Percentiles rank a stretch among this genome's conserved stretches.
Conservation (phyloP, 2,113 vertebrate species). For the Pelusios castaneus region DNA sequence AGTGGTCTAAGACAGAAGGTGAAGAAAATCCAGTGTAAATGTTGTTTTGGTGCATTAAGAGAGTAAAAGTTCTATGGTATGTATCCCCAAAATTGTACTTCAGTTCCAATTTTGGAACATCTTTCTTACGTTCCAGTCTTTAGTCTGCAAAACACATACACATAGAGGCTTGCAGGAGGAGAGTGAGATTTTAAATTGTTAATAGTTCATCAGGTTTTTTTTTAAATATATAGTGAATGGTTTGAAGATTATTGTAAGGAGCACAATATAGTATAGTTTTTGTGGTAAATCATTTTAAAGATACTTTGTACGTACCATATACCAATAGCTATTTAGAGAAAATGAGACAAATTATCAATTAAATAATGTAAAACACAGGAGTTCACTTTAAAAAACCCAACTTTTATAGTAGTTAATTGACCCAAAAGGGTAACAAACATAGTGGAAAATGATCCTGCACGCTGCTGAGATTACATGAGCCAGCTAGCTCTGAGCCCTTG, state of each 20-base stretch:
- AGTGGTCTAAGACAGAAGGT: background rate
- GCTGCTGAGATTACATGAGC: background rate
- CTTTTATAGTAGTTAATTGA: background rate
- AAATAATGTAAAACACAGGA: rapidly evolving
- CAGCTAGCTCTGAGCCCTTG: background rate
- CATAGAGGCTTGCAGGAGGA: background rate
- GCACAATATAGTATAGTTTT: background rate
- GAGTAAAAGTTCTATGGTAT: background rate
- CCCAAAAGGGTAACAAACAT: background rate
- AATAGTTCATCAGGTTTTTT: background rate
- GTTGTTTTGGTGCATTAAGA: background rate
- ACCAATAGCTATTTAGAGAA: background rate
- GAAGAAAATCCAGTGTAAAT: background rate
- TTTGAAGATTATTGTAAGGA: background rate
- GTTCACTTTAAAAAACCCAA: rapidly evolving
- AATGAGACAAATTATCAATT: background rate
- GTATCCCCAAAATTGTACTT: background rate
- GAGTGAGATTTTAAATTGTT: background rate
- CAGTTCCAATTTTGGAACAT: background rate
- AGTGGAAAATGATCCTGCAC: background rate
- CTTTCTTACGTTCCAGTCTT: background rate
- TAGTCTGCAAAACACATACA: background rate
- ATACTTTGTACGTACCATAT: background rate
- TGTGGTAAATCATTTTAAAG: background rate
- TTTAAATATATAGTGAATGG: background rate